These are phyloP conservation scores for Osmerus mordax DNA, from an alignment of 2,113 vertebrate genomes.

Conservation along the genomic window DNA sequence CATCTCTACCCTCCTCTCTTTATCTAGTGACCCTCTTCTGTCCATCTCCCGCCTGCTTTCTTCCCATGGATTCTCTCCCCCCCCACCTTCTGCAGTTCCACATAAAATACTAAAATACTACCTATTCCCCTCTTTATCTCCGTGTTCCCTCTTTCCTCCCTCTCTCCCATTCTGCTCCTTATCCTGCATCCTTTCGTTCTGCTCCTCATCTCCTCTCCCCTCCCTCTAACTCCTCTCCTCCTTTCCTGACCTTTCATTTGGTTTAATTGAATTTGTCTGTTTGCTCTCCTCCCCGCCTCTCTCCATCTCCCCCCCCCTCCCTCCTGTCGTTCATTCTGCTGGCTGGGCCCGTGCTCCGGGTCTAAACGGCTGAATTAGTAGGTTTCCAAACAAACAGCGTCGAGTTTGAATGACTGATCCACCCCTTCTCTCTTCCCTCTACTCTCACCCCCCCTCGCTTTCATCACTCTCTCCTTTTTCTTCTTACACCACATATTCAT, in stretches of 20 bases:
- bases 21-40: background rate
- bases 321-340: background rate
- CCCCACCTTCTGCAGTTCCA: too few relatives aligned
- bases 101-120: too few relatives aligned
- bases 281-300: conserved; percentile 4
- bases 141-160: background rate
- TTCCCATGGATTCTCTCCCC: background rate
- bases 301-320: conserved; percentile 6
- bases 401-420: too few relatives aligned
- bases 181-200: too few relatives aligned
- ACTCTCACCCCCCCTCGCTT: background rate
- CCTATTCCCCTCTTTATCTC: background rate
- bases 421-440: background rate
- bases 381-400: conserved; percentile 25
- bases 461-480: too few relatives aligned
- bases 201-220: background rate
- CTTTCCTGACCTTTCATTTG: conserved; percentile 39
- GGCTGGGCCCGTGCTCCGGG: background rate
- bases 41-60: too few relatives aligned
- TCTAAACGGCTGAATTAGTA: conserved; percentile 7
- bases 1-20: conserved; percentile 7
- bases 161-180: background rate
- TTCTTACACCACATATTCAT: too few relatives aligned
- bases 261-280: conserved; percentile 45
- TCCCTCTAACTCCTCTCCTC: conserved; percentile 3